A percentile compares a stretch with the other conserved stretches of the same genome.
Conservation (phyloP, 2,113 vertebrate species). For the Mastomys natalensis region DNA sequence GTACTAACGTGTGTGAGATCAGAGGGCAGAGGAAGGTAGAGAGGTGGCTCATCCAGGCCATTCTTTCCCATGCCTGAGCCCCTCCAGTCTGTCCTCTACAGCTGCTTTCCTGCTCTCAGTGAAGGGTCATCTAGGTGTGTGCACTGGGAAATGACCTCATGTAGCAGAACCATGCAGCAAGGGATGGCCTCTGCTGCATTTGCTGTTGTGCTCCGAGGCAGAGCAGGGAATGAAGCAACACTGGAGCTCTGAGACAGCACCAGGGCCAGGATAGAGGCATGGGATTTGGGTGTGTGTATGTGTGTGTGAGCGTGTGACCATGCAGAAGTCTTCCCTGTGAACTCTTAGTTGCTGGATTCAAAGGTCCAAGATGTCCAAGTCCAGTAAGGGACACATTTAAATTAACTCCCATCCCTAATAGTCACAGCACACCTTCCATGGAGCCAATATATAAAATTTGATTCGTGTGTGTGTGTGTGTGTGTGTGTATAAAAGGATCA, state of each 20-base stretch:
- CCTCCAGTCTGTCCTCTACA: no score
- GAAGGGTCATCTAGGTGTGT: background rate
- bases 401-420: background rate
- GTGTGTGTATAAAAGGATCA: background rate
- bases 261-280: background rate
- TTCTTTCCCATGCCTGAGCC: background rate
- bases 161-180: background rate
- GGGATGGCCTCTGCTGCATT: no score
- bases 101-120: background rate
- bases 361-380: background rate
- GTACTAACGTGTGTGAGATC: no score
- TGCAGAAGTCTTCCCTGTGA: background rate
- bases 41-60: background rate
- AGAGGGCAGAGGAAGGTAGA: background rate
- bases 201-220: background rate
- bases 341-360: background rate
- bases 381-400: background rate
- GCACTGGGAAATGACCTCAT: background rate
- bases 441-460: background rate
- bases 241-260: background rate
- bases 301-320: background rate
- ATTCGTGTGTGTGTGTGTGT: no score
- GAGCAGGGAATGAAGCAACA: background rate
- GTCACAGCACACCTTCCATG: background rate
- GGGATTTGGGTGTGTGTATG: background rate